phyloP scores from a whole-genome alignment of 2,113 vertebrate species.

The Cochlearius cochlearius region DNA sequence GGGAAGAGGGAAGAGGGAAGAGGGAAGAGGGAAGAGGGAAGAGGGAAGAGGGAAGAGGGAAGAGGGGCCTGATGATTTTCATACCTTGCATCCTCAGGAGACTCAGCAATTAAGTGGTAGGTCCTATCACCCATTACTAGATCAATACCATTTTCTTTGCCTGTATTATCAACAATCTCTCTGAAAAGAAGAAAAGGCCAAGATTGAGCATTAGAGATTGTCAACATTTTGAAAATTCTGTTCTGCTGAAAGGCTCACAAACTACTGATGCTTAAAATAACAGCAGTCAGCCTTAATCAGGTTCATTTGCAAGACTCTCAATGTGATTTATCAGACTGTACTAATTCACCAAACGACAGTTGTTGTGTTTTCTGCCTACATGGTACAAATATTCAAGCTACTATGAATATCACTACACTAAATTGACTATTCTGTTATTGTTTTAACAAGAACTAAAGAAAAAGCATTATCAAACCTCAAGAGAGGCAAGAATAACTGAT shows the following conservation, averaged over 20 bases:
- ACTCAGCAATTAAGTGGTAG: conserved; percentile 94
- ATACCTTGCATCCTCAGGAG: conserved; percentile 94
- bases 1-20: too few species aligned
- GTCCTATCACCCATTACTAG: conserved; percentile 88
- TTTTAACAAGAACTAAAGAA: not conserved
- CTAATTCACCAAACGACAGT: not conserved
- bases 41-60: too few species aligned
- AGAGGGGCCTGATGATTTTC: not conserved
- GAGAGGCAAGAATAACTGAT: not conserved
- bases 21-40: too few species aligned
- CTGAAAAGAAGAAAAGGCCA: conserved; percentile 63
- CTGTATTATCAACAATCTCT: conserved; percentile 91
- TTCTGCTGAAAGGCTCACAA: not conserved
- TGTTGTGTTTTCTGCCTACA: not conserved
- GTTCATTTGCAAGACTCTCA: not conserved
- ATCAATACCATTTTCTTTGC: conserved; percentile 94
- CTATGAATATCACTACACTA: not conserved
- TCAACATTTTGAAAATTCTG: not conserved
- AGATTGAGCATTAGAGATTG: not conserved
- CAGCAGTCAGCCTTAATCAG: not conserved
- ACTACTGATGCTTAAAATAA: not conserved
- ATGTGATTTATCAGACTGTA: not conserved
- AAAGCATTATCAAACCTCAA: not conserved
- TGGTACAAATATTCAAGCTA: not conserved
- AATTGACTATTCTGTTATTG: not conserved